Evolutionary conservation across 2,113 vertebrate species (phyloP), one percentile per base, ranked within the genome.

Genomic region (Shinisaurus crocodilurus): DNA sequence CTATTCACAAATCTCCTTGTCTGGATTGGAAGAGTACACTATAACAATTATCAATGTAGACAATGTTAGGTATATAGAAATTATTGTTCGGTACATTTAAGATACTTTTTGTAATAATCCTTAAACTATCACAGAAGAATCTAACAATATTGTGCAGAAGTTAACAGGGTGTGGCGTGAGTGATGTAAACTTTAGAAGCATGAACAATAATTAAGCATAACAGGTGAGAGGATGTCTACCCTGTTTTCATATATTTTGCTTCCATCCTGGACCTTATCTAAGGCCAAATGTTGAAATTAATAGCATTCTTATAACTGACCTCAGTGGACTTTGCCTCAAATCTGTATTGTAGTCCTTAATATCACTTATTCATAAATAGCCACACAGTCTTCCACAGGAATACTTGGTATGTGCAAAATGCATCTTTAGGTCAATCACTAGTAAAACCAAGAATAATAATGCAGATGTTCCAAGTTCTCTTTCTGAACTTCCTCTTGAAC

Each of bases 401-500:
- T 67, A 48, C 12, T 29, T 69, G 40, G 15, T 50, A 80, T 25
- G 15, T 82, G 45, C 65, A 54, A 88, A 82, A 88, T 82, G 45
- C 50, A 43, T 63, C 50, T 40, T 75, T 29, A 76, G n/a, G 13
- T 40, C 87, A n/a, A n/a, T 89, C 25, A 88, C 85, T 72, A 90
- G 81, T 91, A 87, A 95, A 40, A 86, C 86, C 25, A 76, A 95
- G 84, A 92, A 90, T 86, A 92, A 90, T 86, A 94, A 65, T 77
- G 77, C 92, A 94, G 34, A 90, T 72, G 86, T 91, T 88, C 45
- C 23, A 87, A 72, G 34, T 88, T 94, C 75, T 93, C 82, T 92
- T 90, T 67, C 86, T 91, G 40, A 91, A 86, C 90, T 94, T 95
- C 54, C 70, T 87, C 81, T 69, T 1, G 0, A 54, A 85, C 63